Conservation (phyloP, 2,888 invertebrate species). For the Stenodema calcarata region DNA sequence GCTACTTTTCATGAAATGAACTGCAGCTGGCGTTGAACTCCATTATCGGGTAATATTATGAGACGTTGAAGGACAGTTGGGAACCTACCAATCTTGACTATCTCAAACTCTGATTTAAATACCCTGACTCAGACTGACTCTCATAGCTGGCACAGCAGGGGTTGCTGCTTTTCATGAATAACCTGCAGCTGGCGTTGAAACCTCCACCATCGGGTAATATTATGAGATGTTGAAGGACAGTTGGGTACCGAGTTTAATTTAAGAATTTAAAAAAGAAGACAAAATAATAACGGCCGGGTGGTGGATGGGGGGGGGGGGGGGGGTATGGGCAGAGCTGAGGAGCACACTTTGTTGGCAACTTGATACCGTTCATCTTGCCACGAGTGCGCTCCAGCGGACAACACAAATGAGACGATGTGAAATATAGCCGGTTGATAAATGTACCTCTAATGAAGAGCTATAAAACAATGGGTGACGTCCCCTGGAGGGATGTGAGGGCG, state of each 20-base stretch:
- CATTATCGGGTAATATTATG: too few relatives aligned
- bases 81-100: too few relatives aligned
- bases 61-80: not conserved
- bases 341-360: not conserved
- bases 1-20: not conserved
- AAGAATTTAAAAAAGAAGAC: not conserved
- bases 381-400: not conserved
- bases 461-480: conserved; percentile 12
- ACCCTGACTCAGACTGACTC: too few relatives aligned
- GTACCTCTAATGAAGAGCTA: conserved; percentile 27
- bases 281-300: not conserved
- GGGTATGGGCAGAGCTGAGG: not conserved
- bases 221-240: too few relatives aligned
- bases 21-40: not conserved
- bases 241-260: not conserved
- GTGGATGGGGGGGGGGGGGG: not conserved
- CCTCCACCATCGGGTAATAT: too few relatives aligned
- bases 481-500: not conserved
- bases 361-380: conserved; percentile 9
- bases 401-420: conserved; percentile 32
- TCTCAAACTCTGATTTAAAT: too few relatives aligned
- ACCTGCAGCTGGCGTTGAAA: not conserved
- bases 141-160: too few relatives aligned
- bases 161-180: not conserved
- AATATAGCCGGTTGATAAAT: conserved; percentile 34